A percentile compares a stretch with the other conserved stretches of the same genome.
These are phyloP conservation scores for Isaurus tuberculatus DNA, from an alignment of 92 coral and sea anemone species.

Conservation along the genomic window DNA sequence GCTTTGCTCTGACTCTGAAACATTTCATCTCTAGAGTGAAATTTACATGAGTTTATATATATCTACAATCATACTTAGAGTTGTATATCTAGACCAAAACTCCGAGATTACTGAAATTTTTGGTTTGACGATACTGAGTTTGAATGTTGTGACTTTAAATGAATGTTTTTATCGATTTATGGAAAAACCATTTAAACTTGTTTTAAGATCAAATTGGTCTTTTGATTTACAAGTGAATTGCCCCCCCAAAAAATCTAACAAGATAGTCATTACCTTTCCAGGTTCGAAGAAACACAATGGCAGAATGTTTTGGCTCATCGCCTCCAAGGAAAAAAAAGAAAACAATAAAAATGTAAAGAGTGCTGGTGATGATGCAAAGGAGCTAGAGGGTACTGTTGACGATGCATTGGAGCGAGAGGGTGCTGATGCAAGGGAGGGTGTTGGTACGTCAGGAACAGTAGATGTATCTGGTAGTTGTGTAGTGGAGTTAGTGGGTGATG, in stretches of 20 bases:
- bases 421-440: background rate
- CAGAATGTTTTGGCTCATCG: background rate
- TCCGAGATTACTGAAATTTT: background rate
- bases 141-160: background rate
- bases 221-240: constrained; percentile 12
- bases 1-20: constrained; percentile 8
- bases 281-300: background rate
- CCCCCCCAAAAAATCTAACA: background rate
- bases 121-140: background rate
- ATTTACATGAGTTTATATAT: background rate
- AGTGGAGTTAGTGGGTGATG: background rate
- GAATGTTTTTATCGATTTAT: background rate
- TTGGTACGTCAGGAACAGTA: background rate
- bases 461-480: background rate
- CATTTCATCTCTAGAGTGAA: constrained; percentile 9
- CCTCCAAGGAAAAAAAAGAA: background rate
- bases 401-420: background rate
- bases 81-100: background rate
- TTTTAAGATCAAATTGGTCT: background rate
- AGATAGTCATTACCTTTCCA: background rate
- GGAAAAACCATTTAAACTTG: background rate
- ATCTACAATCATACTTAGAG: background rate
- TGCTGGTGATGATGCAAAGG: background rate
- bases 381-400: too few species aligned
- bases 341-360: background rate